Evolutionary conservation across 2,888 invertebrate genomes (phyloP).

Genomic region (Trachelus stipa): DNA sequence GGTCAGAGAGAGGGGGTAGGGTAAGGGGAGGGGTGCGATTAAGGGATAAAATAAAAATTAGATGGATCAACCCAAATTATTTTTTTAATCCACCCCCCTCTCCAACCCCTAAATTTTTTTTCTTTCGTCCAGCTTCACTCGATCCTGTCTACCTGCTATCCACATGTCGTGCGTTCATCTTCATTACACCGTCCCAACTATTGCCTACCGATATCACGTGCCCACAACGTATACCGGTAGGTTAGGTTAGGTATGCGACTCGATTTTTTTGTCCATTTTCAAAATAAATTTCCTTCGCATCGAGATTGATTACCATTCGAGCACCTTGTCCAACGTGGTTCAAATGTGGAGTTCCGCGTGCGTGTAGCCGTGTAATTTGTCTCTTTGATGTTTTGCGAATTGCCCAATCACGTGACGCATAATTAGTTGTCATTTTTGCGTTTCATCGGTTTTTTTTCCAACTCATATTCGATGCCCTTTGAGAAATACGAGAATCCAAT

Average conservation of each 20-base stretch:
- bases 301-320: no score
- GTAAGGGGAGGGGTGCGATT: not conserved
- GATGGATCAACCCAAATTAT: not conserved
- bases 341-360: no score
- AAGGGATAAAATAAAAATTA: not conserved
- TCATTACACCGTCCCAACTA: no score
- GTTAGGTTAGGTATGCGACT: no score
- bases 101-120: slow-evolving; percentile 13
- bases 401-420: no score
- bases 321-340: no score
- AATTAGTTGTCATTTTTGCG: not conserved
- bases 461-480: not conserved
- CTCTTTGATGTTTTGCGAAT: no score
- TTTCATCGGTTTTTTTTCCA: slow-evolving; percentile 21
- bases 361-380: no score
- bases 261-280: no score
- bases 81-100: not conserved
- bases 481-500: not conserved
- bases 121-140: slow-evolving; percentile 1
- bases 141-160: slow-evolving; percentile 8
- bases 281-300: no score
- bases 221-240: no score
- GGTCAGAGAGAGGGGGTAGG: not conserved
- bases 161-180: slow-evolving; percentile 13
- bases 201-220: no score